Percentiles rank a stretch among this genome's conserved stretches.
Evolutionary conservation across 2,797 vertebrate genomes (phyloP).

Genomic region (Erethizon dorsatum): DNA sequence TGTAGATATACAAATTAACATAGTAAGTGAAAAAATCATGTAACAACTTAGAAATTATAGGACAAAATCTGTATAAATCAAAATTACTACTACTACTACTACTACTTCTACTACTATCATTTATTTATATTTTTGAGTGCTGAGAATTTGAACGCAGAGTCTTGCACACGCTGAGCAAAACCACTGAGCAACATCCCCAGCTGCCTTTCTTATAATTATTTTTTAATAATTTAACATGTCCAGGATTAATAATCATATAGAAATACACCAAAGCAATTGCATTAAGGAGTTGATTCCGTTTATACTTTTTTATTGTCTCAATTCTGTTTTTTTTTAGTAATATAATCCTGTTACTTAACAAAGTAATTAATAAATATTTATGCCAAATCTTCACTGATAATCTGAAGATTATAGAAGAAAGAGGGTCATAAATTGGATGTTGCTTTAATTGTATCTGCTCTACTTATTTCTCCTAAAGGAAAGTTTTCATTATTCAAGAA

Average conservation of each 20-base stretch:
- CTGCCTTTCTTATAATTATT: neutral
- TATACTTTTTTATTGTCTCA: neutral
- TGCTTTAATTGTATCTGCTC: neutral
- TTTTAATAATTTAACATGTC: neutral
- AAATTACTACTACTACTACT: neutral
- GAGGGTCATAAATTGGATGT: neutral
- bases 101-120: neutral
- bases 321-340: neutral
- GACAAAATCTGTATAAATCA: neutral
- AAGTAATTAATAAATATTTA: neutral
- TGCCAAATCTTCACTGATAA: neutral
- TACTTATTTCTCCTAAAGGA: neutral
- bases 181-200: neutral
- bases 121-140: neutral
- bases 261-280: neutral
- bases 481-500: neutral
- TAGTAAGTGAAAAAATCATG: neutral
- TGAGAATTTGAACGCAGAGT: neutral
- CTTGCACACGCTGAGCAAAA: neutral
- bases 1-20: neutral
- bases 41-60: neutral
- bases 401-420: neutral
- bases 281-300: neutral
- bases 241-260: neutral
- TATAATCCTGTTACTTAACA: neutral